Conservation (phyloP, 1,140 invertebrate genomes). For the Orchesella cincta region DNA sequence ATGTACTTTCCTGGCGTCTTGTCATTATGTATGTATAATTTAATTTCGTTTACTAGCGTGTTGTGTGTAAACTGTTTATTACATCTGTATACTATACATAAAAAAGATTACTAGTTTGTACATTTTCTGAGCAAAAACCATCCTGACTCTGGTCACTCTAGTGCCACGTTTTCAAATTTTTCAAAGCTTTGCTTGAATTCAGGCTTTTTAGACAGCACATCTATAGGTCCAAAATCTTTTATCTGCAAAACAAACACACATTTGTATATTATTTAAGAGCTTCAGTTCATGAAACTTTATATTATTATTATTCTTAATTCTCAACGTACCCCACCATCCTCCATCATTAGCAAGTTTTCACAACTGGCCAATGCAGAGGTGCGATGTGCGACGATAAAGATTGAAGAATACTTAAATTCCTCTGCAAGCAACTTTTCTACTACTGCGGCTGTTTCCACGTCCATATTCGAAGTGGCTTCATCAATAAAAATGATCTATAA, state of each 20-base stretch:
- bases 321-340: conserved; percentile 47
- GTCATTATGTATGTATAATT: too few relatives aligned
- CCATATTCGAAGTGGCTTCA: conserved; percentile 86
- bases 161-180: conserved; percentile 38
- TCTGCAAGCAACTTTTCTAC: conserved; percentile 60
- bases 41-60: too few relatives aligned
- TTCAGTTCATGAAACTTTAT: too few relatives aligned
- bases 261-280: too few relatives aligned
- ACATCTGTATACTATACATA: too few relatives aligned
- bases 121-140: too few relatives aligned
- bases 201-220: conserved; percentile 41
- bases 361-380: conserved; percentile 57
- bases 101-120: too few relatives aligned
- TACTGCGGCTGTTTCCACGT: conserved; percentile 67
- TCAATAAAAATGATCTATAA: conserved; percentile 73
- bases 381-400: conserved; percentile 61
- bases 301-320: neutral
- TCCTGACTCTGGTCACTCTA: too few relatives aligned
- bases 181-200: conserved; percentile 47
- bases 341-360: conserved; percentile 54
- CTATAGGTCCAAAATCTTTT: conserved; percentile 46
- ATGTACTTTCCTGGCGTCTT: too few relatives aligned
- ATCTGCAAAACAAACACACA: conserved; percentile 36
- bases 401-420: conserved; percentile 57
- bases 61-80: too few relatives aligned